These are phyloP conservation scores for Leistus spinibarbis DNA, from an alignment of 2,888 invertebrate species.

Conservation along the genomic window DNA sequence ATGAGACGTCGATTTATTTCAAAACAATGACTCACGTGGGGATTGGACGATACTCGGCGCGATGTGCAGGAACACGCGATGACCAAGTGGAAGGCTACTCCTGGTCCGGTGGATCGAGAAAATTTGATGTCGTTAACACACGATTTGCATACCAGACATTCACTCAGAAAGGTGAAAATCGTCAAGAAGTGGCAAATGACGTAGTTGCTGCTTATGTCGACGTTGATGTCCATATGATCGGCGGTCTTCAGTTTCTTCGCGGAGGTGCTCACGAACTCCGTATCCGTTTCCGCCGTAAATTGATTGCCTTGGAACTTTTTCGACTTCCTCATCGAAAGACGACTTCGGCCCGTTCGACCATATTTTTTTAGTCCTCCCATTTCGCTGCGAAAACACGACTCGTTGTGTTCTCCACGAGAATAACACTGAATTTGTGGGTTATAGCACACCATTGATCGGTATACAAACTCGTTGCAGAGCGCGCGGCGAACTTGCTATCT, in stretches of 20 bases:
- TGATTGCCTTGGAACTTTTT: neutral
- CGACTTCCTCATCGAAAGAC: no score
- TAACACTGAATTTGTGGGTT: no score
- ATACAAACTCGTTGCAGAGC: no score
- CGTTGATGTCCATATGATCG: neutral
- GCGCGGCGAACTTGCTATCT: no score
- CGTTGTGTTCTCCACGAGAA: no score
- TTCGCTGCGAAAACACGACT: no score
- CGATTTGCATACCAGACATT: neutral
- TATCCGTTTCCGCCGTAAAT: slow-evolving; percentile 6
- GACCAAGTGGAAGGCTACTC: neutral
- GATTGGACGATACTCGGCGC: neutral
- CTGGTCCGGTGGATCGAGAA: neutral
- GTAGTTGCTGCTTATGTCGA: neutral
- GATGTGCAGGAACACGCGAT: neutral
- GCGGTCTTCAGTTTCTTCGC: slow-evolving; percentile 4
- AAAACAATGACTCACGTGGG: neutral
- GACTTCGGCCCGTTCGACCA: no score
- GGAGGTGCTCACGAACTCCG: neutral
- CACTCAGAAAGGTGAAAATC: neutral
- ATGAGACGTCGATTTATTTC: slow-evolving; percentile 4
- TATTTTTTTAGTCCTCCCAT: no score
- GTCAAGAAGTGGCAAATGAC: slow-evolving; percentile 1
- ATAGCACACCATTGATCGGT: no score
- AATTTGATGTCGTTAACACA: neutral